Evolutionary conservation across 2,888 invertebrate genomes (phyloP).

Genomic region (Philereme transversata): DNA sequence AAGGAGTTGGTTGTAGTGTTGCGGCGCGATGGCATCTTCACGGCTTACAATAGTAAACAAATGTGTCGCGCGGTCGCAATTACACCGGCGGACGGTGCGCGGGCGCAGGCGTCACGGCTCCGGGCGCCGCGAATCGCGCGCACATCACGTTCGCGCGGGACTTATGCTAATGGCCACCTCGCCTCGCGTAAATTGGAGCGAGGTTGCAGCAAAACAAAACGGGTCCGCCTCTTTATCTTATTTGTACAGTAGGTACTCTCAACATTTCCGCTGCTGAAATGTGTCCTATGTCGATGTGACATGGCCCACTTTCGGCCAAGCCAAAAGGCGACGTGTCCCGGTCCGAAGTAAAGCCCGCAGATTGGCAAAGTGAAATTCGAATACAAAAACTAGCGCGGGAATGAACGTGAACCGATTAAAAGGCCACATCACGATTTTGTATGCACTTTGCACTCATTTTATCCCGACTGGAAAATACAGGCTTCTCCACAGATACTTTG

Average conservation of each 20-base stretch:
- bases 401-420: slow-evolving; percentile 83
- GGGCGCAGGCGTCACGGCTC: slow-evolving; percentile 54
- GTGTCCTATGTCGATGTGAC: slow-evolving; percentile 54
- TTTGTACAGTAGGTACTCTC: slow-evolving; percentile 55
- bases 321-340: slow-evolving; percentile 45
- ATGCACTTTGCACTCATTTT: slow-evolving; percentile 83
- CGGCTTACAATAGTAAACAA: slow-evolving; percentile 82
- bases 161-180: slow-evolving; percentile 81
- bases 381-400: slow-evolving; percentile 81
- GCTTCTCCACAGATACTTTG: slow-evolving; percentile 66
- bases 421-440: slow-evolving; percentile 83
- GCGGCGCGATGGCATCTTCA: slow-evolving; percentile 79
- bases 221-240: slow-evolving; percentile 81
- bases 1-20: slow-evolving; percentile 68
- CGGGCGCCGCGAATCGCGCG: slow-evolving; percentile 70
- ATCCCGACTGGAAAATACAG: slow-evolving; percentile 65
- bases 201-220: slow-evolving; percentile 78
- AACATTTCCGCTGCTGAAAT: slow-evolving; percentile 51
- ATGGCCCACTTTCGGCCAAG: slow-evolving; percentile 59
- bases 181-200: slow-evolving; percentile 80
- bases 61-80: slow-evolving; percentile 79
- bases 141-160: slow-evolving; percentile 76
- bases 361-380: slow-evolving; percentile 79
- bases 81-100: slow-evolving; percentile 56
- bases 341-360: slow-evolving; percentile 62